Base-by-base conservation (phyloP, 2,888 invertebrate genomes). In the Piscicola geometra region DNA sequence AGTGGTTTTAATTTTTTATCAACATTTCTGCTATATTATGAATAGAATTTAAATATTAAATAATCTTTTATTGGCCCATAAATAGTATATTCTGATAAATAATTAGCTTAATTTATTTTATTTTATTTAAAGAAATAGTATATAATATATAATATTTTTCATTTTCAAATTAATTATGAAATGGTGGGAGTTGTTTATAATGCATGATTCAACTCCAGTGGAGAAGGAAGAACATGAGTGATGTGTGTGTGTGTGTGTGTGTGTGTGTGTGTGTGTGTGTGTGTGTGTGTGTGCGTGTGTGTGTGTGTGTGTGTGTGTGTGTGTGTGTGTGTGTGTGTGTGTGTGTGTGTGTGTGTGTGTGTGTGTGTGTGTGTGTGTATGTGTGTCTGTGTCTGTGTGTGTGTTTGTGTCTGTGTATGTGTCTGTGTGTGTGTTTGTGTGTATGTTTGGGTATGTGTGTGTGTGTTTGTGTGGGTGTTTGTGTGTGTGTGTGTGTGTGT, bases 391-490 rank as follows among this genome's bases (percentile, higher is more conserved):
- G 33, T n/a, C 28, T 50, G 33, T 52, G 56, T 71, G 56, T n/a
- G 50, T 50, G 30, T 52, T 47, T 71, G 15, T n/a, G 71, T 50
- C 15, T 5, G 71, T 71, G 18, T 18, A 47, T 71, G 18, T 52
- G 71, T 71, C 18, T 52, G 47, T 50, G 18, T 52, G 47, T 71
- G 32, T 52, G 71, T 50, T 1, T 50, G 71, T 71, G 56, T 50
- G 71, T 71, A 12, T 50, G 71, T 50, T 25, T 50, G 71, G 35
- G 28, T 50, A 52, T 71, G 56, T 50, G 28, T 71, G 32, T 1
- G 52, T 50, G 47, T 41, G 36, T 71, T 25, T 41, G 15, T 28
- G 0, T 56, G n/a, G 25, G 28, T 0, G 41, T 52, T 30, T 0
- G 41, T 32, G 50, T 0, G 41, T 5, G 52, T 0, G 41, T 12